Evolutionary conservation across 2,113 vertebrate species (phyloP).

Genomic region (Onychostoma macrolepis): DNA sequence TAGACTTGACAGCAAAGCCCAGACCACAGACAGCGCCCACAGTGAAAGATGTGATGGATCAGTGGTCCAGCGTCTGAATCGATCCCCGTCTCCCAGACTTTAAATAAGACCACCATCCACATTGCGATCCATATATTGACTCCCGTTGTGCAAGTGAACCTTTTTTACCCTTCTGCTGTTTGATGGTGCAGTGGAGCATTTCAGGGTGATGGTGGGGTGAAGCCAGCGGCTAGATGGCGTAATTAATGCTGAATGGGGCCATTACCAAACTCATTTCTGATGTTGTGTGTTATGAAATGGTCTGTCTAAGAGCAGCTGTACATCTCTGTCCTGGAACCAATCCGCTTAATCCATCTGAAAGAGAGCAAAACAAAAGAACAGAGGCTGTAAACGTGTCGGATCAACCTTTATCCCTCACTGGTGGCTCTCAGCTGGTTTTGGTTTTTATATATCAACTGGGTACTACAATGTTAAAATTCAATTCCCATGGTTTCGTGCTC

Average conservation of each 20-base stretch:
- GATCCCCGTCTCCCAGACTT: background rate
- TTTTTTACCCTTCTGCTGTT: constrained; percentile 33
- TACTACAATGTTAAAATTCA: background rate
- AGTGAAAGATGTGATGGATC: constrained; percentile 28
- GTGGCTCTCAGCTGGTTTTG: background rate
- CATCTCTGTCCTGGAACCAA: constrained; percentile 36
- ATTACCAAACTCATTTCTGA: constrained; percentile 42
- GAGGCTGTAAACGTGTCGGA: background rate
- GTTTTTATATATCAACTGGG: background rate
- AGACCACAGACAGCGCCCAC: constrained; percentile 12
- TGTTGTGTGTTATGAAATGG: constrained; percentile 26
- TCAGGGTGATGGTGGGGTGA: too few relatives aligned
- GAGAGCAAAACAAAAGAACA: constrained; percentile 1
- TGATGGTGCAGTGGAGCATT: background rate
- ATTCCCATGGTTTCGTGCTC: background rate
- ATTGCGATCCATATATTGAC: constrained; percentile 44
- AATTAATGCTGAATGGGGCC: constrained; percentile 52
- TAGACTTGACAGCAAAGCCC: constrained; percentile 11
- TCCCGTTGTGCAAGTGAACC: constrained; percentile 24
- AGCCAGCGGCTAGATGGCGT: constrained; percentile 21
- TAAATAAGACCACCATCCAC: background rate
- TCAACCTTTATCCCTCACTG: background rate
- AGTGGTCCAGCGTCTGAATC: constrained; percentile 26
- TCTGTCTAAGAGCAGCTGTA: constrained; percentile 16
- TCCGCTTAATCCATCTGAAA: constrained; percentile 11